These are phyloP conservation scores for Sardina pilchardus DNA, from an alignment of 2,113 vertebrate genomes.

Conservation along the genomic window DNA sequence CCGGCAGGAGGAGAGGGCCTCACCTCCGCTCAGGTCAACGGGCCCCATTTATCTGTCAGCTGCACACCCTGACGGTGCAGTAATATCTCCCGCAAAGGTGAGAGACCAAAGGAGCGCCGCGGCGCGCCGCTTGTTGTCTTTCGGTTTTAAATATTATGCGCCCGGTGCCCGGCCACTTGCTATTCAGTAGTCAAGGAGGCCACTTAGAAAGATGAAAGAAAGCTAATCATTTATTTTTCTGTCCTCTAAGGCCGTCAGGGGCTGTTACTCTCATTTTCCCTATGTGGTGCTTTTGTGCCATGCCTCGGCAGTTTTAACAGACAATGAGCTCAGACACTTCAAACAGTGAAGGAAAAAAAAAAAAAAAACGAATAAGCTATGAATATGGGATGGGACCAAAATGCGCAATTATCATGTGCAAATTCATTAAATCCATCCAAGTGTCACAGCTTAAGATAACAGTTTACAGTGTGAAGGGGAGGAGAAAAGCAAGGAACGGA, in stretches of 20 bases:
- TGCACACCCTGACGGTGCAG: neutral
- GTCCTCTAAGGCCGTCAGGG: conserved; percentile 19
- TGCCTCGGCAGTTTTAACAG: conserved; percentile 6
- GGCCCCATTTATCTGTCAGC: conserved; percentile 12
- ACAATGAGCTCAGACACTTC: conserved; percentile 22
- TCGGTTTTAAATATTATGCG: neutral
- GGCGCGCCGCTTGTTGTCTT: neutral
- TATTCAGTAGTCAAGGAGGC: conserved; percentile 26
- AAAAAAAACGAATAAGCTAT: neutral
- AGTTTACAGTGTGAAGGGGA: neutral
- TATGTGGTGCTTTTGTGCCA: conserved; percentile 4
- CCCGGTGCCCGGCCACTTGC: neutral
- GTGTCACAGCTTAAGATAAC: conserved; percentile 18
- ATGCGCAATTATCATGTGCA: neutral
- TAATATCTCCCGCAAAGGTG: conserved; percentile 9
- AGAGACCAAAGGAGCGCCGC: neutral
- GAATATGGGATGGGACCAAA: conserved; percentile 2
- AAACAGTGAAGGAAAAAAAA: conserved; percentile 18
- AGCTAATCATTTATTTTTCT: conserved; percentile 22
- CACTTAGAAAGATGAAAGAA: conserved; percentile 20
- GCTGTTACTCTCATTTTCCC: conserved; percentile 19
- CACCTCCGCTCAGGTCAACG: neutral
- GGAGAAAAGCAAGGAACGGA: neutral
- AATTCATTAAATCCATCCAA: conserved; percentile 19
- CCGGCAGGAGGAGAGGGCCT: neutral